These are phyloP conservation scores for Pseudocheirus occidentalis DNA, from an alignment of 2,797 vertebrate species.

Conservation along the genomic window DNA sequence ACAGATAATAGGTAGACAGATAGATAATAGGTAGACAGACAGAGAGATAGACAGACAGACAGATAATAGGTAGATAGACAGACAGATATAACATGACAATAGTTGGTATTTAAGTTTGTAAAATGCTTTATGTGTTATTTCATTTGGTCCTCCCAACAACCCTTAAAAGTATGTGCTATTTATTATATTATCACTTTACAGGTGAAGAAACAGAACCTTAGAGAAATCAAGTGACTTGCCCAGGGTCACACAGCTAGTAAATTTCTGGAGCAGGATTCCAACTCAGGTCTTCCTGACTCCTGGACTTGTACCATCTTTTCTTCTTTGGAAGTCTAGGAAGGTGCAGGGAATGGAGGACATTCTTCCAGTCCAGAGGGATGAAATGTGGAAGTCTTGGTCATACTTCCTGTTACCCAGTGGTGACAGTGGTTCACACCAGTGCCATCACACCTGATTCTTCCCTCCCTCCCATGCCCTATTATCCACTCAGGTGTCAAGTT, in stretches of 20 bases:
- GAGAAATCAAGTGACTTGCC: not conserved
- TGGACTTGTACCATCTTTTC: not conserved
- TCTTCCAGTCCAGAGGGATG: not conserved
- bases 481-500: rapidly evolving
- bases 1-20: no score
- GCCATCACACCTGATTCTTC: not conserved
- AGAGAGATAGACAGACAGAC: not conserved
- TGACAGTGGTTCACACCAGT: not conserved
- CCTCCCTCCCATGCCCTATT: not conserved
- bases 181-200: not conserved
- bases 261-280: not conserved
- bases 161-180: not conserved
- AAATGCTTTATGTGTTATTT: not conserved
- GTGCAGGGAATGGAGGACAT: not conserved
- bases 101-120: not conserved
- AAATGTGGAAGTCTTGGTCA: not conserved
- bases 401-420: not conserved
- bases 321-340: not conserved
- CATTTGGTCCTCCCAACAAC: not conserved
- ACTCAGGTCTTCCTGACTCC: not conserved
- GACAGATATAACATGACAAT: not conserved
- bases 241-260: not conserved
- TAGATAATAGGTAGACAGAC: no score
- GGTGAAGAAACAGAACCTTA: not conserved
- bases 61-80: not conserved